phyloP scores from a whole-genome alignment of 2,113 vertebrate species.

The Varanus salvator region DNA sequence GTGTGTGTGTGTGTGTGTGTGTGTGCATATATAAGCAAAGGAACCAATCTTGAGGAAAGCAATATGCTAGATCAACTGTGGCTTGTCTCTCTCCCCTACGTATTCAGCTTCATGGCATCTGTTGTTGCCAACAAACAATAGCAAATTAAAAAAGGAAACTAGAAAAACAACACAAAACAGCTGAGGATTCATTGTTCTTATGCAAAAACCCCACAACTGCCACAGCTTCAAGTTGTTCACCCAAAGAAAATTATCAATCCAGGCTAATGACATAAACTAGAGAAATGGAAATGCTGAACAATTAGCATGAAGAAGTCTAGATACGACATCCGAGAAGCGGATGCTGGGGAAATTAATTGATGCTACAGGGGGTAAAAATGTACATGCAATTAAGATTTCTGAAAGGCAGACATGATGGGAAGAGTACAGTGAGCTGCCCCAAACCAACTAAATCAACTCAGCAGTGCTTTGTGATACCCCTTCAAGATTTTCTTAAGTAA shows the following conservation, averaged over 20 bases:
- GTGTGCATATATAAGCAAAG: not conserved
- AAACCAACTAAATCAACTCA: not conserved
- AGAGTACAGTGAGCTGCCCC: not conserved
- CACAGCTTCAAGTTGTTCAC: slow-evolving; percentile 51
- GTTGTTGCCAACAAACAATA: slow-evolving; percentile 73
- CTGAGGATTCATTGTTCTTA: slow-evolving; percentile 71
- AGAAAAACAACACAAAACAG: slow-evolving; percentile 68
- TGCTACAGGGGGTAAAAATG: slow-evolving; percentile 55
- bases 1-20: too few species aligned
- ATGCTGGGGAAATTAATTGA: slow-evolving; percentile 60
- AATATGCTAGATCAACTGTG: slow-evolving; percentile 65
- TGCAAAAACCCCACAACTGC: slow-evolving; percentile 38
- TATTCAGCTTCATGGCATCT: slow-evolving; percentile 73
- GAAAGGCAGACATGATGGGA: slow-evolving; percentile 10
- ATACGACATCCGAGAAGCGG: slow-evolving; percentile 67
- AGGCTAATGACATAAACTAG: slow-evolving; percentile 69
- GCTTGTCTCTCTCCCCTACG: slow-evolving; percentile 60
- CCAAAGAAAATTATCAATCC: slow-evolving; percentile 55
- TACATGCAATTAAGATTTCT: slow-evolving; percentile 64
- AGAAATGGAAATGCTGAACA: slow-evolving; percentile 68
- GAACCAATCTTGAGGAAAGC: slow-evolving; percentile 64
- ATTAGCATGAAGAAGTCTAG: slow-evolving; percentile 66
- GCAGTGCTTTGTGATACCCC: not conserved
- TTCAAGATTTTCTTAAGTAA: not conserved
- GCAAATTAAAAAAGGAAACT: not conserved